Base-by-base conservation (phyloP, 1,140 invertebrate species). In the Sinella curviseta region DNA sequence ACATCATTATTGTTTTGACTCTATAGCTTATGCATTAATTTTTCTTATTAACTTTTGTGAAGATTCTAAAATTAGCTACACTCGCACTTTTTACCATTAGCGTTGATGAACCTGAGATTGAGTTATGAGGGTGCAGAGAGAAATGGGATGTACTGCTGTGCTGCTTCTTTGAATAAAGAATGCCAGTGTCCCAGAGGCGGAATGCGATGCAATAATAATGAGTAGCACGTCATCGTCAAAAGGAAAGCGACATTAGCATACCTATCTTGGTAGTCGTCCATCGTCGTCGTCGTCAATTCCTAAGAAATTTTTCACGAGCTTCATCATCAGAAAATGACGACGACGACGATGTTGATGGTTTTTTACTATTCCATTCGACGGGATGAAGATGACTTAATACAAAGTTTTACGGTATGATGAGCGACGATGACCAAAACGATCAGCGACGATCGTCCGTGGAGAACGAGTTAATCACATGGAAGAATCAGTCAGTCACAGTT, bases 401-500 rank as follows among this genome's bases (percentile, higher is more conserved):
- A 70, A 65, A 70, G 65, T 70, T 70, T 70, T 70, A 70, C 65
- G 65, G 8, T 30, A 31, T 70, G 65, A 70, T 70, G 65, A 30
- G 60, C 65, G 8, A 4, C 35, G 79, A 80, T 77, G 79, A 80
- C 76, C 75, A 80, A 35, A 20, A 55, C 75, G 17, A 65, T 39
- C 30, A 26, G 60, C 14, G 70, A 74, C 70, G 39, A 48, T 28
- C 74, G 17, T 26, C 74, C 74, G 39, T 36, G 74, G 74, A 75
- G 74, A 75, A 54, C 36, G 74, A 75, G 35, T 48, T 48, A 75
- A 75, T 75, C 34, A 67, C 39, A 74, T 80, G 67, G 54, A 65
- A 54, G 60, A 77, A 77, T 77, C 79, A 77, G 75, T 80, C 75
- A 80, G 65, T 77, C 79, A 57, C 79, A 77, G 79, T 80, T 77